Percentiles rank a stretch among this genome's conserved stretches.
Evolutionary conservation across 2,797 vertebrate genomes (phyloP).

Genomic region (Parauchenoglanis ngamensis): DNA sequence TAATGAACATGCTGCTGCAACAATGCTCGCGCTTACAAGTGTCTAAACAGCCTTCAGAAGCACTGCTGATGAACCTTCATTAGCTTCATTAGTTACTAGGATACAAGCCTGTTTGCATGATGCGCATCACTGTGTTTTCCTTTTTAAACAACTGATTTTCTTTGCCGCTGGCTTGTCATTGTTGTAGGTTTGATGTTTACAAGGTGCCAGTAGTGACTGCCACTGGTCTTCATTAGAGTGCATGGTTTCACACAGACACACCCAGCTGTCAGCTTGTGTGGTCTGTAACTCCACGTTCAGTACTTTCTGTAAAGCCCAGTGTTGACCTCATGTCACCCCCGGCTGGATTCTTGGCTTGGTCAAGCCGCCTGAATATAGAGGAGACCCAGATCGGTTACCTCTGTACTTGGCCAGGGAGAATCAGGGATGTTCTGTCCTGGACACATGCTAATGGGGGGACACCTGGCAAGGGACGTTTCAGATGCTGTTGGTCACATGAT

Average conservation of each 20-base stretch:
- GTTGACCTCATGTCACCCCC: neutral
- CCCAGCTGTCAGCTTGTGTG: neutral
- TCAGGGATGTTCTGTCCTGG: neutral
- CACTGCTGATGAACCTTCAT: constrained; percentile 13
- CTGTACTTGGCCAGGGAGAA: neutral
- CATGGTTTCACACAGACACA: neutral
- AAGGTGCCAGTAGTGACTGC: neutral
- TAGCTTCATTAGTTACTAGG: constrained; percentile 44
- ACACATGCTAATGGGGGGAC: neutral
- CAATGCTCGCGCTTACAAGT: constrained; percentile 15
- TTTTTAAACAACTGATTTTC: neutral
- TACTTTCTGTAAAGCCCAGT: neutral
- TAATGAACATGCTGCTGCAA: constrained; percentile 28
- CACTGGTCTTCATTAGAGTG: neutral
- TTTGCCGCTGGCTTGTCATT: neutral
- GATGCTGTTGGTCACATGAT: neutral
- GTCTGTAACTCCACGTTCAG: neutral
- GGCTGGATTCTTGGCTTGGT: neutral
- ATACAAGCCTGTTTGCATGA: constrained; percentile 13
- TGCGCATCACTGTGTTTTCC: neutral
- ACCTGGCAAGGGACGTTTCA: neutral
- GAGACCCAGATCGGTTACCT: neutral
- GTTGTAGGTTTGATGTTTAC: constrained; percentile 1
- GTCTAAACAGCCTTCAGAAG: constrained; percentile 30
- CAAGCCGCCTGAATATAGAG: neutral